Evolutionary conservation across 2,797 vertebrate genomes (phyloP).

Genomic region (Synaphobranchus kaupii): DNA sequence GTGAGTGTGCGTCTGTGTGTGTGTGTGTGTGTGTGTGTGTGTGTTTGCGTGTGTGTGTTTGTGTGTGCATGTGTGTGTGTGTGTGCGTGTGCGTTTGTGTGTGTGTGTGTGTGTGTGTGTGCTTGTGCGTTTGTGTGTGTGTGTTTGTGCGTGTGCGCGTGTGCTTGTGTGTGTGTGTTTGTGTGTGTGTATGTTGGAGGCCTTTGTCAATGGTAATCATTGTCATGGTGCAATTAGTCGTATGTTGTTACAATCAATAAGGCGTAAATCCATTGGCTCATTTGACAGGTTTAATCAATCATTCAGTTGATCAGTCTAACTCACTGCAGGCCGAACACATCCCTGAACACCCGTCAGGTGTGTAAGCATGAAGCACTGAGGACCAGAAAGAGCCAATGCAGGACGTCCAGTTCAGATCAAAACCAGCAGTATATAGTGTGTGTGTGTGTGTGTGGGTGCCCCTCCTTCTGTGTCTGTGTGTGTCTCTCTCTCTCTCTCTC

Average conservation of each 20-base stretch:
- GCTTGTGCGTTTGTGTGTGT: background rate
- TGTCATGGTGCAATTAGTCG: conserved; percentile 2
- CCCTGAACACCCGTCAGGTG: no score
- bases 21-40: no score
- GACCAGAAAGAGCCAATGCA: no score
- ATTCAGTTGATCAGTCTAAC: background rate
- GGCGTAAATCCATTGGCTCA: conserved; percentile 13
- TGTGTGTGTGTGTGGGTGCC: no score
- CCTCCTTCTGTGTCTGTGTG: no score
- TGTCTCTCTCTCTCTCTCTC: no score
- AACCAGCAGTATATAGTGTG: background rate
- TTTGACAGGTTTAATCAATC: conserved; percentile 22
- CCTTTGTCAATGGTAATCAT: conserved; percentile 10
- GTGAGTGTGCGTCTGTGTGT: no score
- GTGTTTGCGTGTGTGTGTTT: background rate
- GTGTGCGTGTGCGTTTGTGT: background rate
- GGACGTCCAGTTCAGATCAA: background rate
- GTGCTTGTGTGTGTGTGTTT: background rate
- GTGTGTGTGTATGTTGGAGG: background rate
- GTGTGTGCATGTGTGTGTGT: background rate
- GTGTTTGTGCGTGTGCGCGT: background rate
- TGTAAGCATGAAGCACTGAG: background rate
- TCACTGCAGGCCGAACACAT: no score
- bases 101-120: background rate
- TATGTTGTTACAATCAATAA: conserved; percentile 18